These are phyloP conservation scores for Urocynchramus pylzowi DNA, from an alignment of 2,113 vertebrate species.

Conservation along the genomic window DNA sequence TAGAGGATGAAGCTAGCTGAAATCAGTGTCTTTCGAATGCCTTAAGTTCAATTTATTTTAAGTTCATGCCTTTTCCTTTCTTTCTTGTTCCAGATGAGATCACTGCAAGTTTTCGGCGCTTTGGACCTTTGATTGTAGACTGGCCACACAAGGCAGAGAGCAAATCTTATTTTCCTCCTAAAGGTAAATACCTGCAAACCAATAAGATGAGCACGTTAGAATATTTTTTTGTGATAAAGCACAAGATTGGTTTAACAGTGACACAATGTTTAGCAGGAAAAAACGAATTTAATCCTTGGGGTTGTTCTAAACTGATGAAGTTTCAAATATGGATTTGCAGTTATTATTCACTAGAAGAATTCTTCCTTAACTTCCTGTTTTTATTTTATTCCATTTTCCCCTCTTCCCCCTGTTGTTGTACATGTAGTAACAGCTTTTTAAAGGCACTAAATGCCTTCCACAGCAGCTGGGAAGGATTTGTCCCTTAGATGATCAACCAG, in stretches of 20 bases:
- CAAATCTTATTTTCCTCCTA: constrained; percentile 98
- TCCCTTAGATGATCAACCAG: not conserved
- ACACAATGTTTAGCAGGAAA: accelerated
- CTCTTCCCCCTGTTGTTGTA: not conserved
- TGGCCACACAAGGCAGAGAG: constrained; percentile 99
- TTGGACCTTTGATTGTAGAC: constrained; percentile 97
- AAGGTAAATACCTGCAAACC: constrained; percentile 79
- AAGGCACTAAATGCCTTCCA: not conserved
- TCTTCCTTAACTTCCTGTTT: not conserved
- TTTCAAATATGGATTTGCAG: not conserved
- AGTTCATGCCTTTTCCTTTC: not conserved
- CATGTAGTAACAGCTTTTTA: not conserved
- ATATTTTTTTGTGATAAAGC: not conserved
- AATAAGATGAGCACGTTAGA: not conserved
- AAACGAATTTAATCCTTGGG: not conserved
- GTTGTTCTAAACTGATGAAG: not conserved
- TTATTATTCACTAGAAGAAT: not conserved
- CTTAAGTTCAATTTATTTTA: not conserved
- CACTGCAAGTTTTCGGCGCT: constrained; percentile 97
- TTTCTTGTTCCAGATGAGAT: constrained; percentile 85
- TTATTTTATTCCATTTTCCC: not conserved
- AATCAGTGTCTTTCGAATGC: not conserved
- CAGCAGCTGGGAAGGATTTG: not conserved
- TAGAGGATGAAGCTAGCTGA: not conserved
- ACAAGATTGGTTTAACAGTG: not conserved